Evolutionary conservation across 2,113 vertebrate species (phyloP).

Genomic region (Ophiodon elongatus): DNA sequence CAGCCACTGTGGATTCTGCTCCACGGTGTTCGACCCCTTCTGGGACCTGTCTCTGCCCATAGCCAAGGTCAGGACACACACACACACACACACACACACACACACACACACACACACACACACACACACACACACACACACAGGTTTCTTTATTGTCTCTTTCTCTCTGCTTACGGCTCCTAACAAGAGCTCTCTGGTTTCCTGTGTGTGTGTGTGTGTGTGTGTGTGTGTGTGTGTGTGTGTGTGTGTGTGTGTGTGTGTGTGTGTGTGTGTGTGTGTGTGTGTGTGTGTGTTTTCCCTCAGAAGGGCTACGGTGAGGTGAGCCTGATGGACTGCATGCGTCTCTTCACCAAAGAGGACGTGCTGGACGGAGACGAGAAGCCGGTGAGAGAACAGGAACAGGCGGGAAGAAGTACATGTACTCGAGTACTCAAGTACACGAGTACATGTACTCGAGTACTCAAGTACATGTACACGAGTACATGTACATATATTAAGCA

Average conservation of each 20-base stretch:
- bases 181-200: slow-evolving; percentile 47
- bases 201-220: slow-evolving; percentile 42
- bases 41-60: slow-evolving; percentile 99
- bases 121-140: no score
- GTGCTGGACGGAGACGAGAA: slow-evolving; percentile 97
- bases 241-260: slow-evolving; percentile 35
- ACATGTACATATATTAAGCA: no score
- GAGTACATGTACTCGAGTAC: not conserved
- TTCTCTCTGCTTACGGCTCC: slow-evolving; percentile 6
- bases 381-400: slow-evolving; percentile 84
- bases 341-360: slow-evolving; percentile 99
- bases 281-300: no score
- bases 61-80: slow-evolving; percentile 88
- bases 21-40: slow-evolving; percentile 97
- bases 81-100: slow-evolving; percentile 1
- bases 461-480: no score
- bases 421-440: no score
- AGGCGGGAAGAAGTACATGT: not conserved
- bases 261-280: slow-evolving; percentile 33
- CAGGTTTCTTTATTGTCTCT: no score
- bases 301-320: slow-evolving; percentile 95
- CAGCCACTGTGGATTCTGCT: slow-evolving; percentile 95
- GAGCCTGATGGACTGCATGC: slow-evolving; percentile 95
- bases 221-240: slow-evolving; percentile 18
- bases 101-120: no score